Percentiles rank a stretch among this genome's conserved stretches.
Evolutionary conservation across 2,113 vertebrate species (phyloP).

Genomic region (Notothenia rossii): DNA sequence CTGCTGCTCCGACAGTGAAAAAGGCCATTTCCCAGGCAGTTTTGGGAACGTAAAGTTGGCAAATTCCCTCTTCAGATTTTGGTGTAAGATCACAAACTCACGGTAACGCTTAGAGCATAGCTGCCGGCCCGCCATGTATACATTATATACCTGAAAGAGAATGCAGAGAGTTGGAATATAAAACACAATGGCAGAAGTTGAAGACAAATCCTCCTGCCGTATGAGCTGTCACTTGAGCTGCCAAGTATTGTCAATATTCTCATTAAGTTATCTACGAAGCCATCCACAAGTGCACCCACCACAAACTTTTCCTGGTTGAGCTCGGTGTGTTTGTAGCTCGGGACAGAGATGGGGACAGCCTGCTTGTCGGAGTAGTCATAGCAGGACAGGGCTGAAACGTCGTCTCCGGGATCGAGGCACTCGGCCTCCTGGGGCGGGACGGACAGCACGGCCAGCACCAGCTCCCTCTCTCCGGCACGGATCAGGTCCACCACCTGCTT

Average conservation of each 20-base stretch:
- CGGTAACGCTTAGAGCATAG: conserved; percentile 96
- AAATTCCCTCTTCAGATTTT: conserved; percentile 97
- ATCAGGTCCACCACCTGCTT: conserved; percentile 99
- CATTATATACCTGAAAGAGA: conserved; percentile 90
- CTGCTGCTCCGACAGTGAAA: conserved; percentile 96
- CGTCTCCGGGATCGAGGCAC: conserved; percentile 91
- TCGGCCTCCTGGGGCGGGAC: conserved; percentile 94
- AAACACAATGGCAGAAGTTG: neutral
- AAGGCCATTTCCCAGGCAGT: conserved; percentile 96
- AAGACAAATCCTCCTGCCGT: neutral
- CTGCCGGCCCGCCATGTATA: conserved; percentile 96
- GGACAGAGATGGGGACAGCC: conserved; percentile 96
- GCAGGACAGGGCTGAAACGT: conserved; percentile 90
- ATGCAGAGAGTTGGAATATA: neutral
- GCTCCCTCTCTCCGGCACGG: conserved; percentile 92
- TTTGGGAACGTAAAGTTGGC: conserved; percentile 93
- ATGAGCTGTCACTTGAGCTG: neutral
- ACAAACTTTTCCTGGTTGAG: conserved; percentile 97
- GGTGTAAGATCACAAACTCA: conserved; percentile 95
- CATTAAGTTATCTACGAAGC: neutral
- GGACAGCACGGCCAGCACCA: conserved; percentile 92
- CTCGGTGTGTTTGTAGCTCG: conserved; percentile 97
- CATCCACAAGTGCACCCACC: conserved; percentile 81
- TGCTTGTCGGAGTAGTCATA: conserved; percentile 98
- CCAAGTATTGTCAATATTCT: neutral